Conservation (phyloP, 2,113 vertebrate species). For the Alethe diademata region DNA sequence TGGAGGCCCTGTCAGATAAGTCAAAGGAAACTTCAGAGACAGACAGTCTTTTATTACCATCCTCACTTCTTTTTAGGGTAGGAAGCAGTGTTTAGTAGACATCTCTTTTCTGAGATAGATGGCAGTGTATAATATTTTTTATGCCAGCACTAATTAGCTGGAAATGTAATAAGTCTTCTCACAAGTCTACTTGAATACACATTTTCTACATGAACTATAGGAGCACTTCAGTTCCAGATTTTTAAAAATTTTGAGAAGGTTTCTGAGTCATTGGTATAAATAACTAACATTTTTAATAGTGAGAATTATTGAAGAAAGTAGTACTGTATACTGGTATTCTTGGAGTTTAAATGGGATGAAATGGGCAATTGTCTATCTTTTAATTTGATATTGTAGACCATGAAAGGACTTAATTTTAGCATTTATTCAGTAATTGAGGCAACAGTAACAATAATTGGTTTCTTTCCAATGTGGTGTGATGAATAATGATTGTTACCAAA, state of each 20-base stretch:
- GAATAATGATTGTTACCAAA: neutral
- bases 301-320: neutral
- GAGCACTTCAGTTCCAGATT: neutral
- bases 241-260: neutral
- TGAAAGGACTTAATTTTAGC: neutral
- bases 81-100: neutral
- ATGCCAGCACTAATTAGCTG: neutral
- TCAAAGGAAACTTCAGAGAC: neutral
- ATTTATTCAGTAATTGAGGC: neutral
- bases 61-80: neutral
- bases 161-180: neutral
- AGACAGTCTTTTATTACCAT: neutral
- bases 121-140: neutral
- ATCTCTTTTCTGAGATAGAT: neutral
- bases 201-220: neutral
- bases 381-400: neutral
- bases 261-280: neutral
- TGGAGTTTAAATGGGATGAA: neutral
- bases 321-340: neutral
- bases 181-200: neutral
- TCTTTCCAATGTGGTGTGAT: neutral
- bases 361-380: neutral
- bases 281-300: neutral
- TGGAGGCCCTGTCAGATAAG: neutral
- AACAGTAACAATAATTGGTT: neutral